Conservation (phyloP, 2,888 invertebrate genomes). For the Plagodis dolabraria region DNA sequence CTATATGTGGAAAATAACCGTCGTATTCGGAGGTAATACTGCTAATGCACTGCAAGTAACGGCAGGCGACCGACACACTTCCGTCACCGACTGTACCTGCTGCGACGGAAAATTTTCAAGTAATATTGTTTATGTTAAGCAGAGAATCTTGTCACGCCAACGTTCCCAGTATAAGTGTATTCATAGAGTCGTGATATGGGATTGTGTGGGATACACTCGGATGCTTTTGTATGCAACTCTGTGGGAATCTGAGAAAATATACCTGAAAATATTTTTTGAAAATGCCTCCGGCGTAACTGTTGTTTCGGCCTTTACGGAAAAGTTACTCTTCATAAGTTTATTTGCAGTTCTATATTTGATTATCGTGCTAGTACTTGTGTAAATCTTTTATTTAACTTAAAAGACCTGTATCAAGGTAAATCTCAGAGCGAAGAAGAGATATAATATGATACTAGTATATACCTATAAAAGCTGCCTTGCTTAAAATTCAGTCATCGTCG, state of each 20-base stretch:
- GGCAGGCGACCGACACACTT: conserved; percentile 11
- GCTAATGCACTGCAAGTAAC: conserved; percentile 19
- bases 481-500: too few species aligned
- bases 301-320: too few species aligned
- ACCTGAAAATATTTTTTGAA: conserved; percentile 7
- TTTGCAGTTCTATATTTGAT: too few species aligned
- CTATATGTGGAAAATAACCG: conserved; percentile 19
- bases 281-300: too few species aligned
- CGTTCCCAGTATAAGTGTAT: conserved; percentile 50
- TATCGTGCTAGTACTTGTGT: too few species aligned
- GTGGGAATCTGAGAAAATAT: conserved; percentile 4
- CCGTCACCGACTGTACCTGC: conserved; percentile 23
- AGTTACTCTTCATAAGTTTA: too few species aligned
- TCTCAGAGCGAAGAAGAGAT: too few species aligned
- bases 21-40: conserved; percentile 17
- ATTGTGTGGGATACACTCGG: conserved; percentile 29
- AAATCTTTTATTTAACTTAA: too few species aligned
- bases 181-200: conserved; percentile 27
- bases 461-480: too few species aligned
- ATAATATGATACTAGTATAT: too few species aligned
- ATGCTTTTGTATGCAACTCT: conserved; percentile 18
- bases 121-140: conserved; percentile 80
- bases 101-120: conserved; percentile 54
- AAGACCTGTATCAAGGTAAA: too few species aligned
- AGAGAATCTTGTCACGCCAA: conserved; percentile 76